phyloP scores from a whole-genome alignment of 2,888 invertebrate species.

The Limenitis camilla region DNA sequence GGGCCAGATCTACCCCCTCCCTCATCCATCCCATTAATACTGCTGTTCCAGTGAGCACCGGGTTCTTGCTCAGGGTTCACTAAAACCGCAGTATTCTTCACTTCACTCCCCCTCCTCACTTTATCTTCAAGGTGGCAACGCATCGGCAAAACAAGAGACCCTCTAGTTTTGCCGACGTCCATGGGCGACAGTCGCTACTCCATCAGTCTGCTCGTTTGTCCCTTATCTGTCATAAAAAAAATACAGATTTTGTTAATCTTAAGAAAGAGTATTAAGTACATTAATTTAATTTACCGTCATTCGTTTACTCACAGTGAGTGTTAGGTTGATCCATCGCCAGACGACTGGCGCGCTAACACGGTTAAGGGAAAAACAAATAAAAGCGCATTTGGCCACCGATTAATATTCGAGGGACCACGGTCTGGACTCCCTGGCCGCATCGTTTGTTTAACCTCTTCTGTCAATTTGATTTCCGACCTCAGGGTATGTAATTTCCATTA shows the following conservation, averaged over 20 bases:
- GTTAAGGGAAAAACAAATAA: conserved; percentile 60
- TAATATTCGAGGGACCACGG: conserved; percentile 61
- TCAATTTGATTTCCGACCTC: conserved; percentile 73
- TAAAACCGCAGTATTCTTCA: no score
- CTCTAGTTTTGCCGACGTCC: no score
- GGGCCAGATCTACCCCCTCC: no score
- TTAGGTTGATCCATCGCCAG: conserved; percentile 34
- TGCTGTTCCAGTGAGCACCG: no score
- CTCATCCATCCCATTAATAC: no score
- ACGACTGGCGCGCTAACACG: conserved; percentile 32
- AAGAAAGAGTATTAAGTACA: conserved; percentile 4
- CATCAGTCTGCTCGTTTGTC: no score
- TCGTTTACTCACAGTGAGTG: conserved; percentile 21
- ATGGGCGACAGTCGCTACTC: no score
- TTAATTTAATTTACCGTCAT: conserved; percentile 11
- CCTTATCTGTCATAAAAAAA: no score
- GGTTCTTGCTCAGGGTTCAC: no score
- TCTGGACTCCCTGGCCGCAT: conserved; percentile 57
- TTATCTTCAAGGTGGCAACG: no score
- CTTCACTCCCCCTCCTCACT: no score
- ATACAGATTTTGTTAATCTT: not conserved
- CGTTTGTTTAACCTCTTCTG: conserved; percentile 74
- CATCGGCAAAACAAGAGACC: no score
- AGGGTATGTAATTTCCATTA: conserved; percentile 73
- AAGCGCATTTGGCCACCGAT: conserved; percentile 68